A percentile compares a stretch with the other conserved stretches of the same genome.
Evolutionary conservation across 1,140 invertebrate species (phyloP).

Genomic region (Drosophila azteca): DNA sequence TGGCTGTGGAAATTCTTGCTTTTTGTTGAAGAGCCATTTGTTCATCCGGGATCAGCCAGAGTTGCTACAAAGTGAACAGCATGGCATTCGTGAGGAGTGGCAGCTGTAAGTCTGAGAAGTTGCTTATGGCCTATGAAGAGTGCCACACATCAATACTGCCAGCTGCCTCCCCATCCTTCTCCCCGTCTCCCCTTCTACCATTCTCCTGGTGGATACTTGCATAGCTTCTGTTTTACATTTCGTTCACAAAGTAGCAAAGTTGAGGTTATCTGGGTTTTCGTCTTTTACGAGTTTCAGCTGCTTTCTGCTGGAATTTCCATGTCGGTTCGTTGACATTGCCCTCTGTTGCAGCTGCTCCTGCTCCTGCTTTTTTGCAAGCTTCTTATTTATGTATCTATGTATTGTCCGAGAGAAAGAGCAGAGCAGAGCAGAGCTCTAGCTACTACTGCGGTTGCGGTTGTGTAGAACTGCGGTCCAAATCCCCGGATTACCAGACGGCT

Average conservation of each 20-base stretch:
- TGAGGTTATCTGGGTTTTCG: slow-evolving; percentile 32
- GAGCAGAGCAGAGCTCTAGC: not conserved
- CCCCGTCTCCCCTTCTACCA: too few relatives aligned
- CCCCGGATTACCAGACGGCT: slow-evolving; percentile 13
- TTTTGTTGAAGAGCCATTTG: slow-evolving; percentile 44
- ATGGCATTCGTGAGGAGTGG: not conserved
- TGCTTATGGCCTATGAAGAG: too few relatives aligned
- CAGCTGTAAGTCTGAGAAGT: not conserved
- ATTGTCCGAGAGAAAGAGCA: slow-evolving; percentile 4
- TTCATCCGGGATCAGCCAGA: slow-evolving; percentile 34
- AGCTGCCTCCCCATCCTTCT: too few relatives aligned
- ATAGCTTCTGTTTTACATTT: not conserved
- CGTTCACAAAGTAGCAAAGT: slow-evolving; percentile 34
- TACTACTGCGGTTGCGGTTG: not conserved
- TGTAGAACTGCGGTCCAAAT: slow-evolving; percentile 1
- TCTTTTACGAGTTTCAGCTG: slow-evolving; percentile 26
- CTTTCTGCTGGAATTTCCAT: slow-evolving; percentile 44
- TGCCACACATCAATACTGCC: too few relatives aligned
- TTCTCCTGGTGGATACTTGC: not conserved
- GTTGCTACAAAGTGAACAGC: slow-evolving; percentile 15
- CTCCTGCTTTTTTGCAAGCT: slow-evolving; percentile 55
- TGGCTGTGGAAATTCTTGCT: slow-evolving; percentile 22
- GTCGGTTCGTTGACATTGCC: slow-evolving; percentile 48
- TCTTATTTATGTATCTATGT: slow-evolving; percentile 46
- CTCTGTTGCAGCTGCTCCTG: slow-evolving; percentile 30